Evolutionary conservation across 2,888 invertebrate species (phyloP).

Genomic region (Drosophila vallismaia): DNA sequence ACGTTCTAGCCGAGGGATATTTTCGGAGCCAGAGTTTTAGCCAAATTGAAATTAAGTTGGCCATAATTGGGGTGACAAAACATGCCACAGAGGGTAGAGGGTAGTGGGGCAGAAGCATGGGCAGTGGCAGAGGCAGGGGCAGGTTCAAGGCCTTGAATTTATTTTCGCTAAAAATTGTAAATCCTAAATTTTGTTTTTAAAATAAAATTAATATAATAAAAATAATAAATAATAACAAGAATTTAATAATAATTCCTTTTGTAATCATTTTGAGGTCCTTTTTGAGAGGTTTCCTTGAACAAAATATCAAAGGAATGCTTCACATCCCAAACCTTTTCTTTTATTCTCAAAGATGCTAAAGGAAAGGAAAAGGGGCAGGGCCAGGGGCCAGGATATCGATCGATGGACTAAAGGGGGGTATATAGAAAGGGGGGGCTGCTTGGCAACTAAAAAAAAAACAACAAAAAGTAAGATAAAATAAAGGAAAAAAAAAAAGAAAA

Average conservation of each 20-base stretch:
- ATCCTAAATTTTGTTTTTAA: no score
- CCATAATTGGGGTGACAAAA: background rate
- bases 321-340: background rate
- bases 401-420: background rate
- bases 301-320: constrained; percentile 8
- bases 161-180: no score
- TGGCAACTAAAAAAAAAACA: constrained; percentile 41
- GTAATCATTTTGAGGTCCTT: background rate
- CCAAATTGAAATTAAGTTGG: constrained; percentile 13
- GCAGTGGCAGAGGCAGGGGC: no score
- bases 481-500: constrained; percentile 37
- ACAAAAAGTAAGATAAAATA: constrained; percentile 16
- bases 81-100: background rate
- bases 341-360: constrained; percentile 3
- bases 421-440: constrained; percentile 14
- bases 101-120: no score
- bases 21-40: background rate
- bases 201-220: no score
- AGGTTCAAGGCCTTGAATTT: no score
- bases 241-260: background rate
- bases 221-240: background rate
- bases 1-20: constrained; percentile 9
- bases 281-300: background rate
- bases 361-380: background rate
- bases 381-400: constrained; percentile 10